Base-by-base conservation (phyloP, 2,113 vertebrate genomes). In the Xenopus laevis region DNA sequence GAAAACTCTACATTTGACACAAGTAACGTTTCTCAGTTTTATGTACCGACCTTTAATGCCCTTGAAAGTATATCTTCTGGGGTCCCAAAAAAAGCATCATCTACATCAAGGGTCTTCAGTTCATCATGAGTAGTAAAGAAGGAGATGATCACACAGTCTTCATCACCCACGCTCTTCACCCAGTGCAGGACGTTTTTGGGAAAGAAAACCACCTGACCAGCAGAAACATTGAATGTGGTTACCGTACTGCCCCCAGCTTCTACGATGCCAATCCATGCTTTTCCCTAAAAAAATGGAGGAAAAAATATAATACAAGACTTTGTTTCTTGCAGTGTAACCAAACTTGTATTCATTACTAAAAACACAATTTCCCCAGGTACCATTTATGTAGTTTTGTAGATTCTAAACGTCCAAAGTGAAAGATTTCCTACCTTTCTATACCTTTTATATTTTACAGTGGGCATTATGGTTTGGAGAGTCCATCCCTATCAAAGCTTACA, bases 101-200 rank as follows among this genome's bases (percentile, higher is more conserved):
- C 87, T 0, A 88, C 74, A 65, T 90, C 86, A 70, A 88, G 67
- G 4, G 87, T 89, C 58, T 84, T 84, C 30, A 90, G 83, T 40
- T 90, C 85, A 30, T 90, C 86, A 0, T 89, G 84, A 0, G 86
- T 89, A 4, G 87, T 82, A 45, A 90, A 89, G 66, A 88, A 90
- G 15, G 87, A 76, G 46, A 88, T 33, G 78, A 89, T 88, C 44
- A 89, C 10, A 2, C 87, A 89, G 4, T 87, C 87, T 27, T 85
- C 85, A 0, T 68, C 1, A 0, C 87, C 88, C 8, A 87, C 71
- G 0, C 86, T 89, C 79, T 89, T 90, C 50, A 88, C 1, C 89
- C 89, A 90, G 27, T 88, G 86, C 8, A 87, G 71, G 0, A 81
- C 89, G 68, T 87, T 86, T 52, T 79, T 66, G 4, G 83, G 89